Conservation (phyloP, 2,113 vertebrate species). For the Campylomormyrus numenius region DNA sequence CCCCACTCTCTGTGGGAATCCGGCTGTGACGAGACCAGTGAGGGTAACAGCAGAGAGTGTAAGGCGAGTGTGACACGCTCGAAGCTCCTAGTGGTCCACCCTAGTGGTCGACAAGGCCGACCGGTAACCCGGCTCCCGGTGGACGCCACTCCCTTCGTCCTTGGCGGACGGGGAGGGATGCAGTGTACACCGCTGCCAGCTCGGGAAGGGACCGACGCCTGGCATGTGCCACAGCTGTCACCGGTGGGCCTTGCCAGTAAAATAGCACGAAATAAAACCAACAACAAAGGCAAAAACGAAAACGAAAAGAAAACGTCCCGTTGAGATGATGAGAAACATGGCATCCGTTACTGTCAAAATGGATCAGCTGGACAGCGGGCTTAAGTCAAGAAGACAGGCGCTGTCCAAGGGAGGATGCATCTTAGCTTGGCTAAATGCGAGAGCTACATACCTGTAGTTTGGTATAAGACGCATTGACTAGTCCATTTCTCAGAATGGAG, state of each 20-base stretch:
- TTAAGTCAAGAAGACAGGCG: slow-evolving; percentile 35
- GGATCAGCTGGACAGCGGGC: slow-evolving; percentile 52
- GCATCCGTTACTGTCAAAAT: slow-evolving; percentile 56
- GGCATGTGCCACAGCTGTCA: slow-evolving; percentile 34
- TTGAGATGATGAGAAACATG: slow-evolving; percentile 36
- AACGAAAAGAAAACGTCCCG: slow-evolving; percentile 23
- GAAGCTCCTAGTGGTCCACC: slow-evolving; percentile 45
- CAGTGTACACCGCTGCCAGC: slow-evolving; percentile 39
- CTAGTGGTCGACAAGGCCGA: slow-evolving; percentile 20
- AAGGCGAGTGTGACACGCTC: neutral
- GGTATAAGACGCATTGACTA: slow-evolving; percentile 98
- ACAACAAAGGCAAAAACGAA: slow-evolving; percentile 22
- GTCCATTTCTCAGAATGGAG: slow-evolving; percentile 96
- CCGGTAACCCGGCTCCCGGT: slow-evolving; percentile 32
- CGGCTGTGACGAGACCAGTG: neutral
- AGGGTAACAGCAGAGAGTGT: neutral
- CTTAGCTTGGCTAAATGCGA: slow-evolving; percentile 41
- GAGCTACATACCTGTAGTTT: slow-evolving; percentile 86
- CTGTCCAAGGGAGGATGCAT: slow-evolving; percentile 47
- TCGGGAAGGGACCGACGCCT: slow-evolving; percentile 20
- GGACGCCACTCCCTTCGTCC: slow-evolving; percentile 35
- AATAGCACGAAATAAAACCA: slow-evolving; percentile 19
- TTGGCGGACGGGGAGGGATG: slow-evolving; percentile 34
- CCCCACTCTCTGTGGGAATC: neutral
- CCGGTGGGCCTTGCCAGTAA: slow-evolving; percentile 40